Evolutionary conservation across 2,888 invertebrate species (phyloP), one percentile per base, ranked within the genome.

Genomic region (Thera britannica): DNA sequence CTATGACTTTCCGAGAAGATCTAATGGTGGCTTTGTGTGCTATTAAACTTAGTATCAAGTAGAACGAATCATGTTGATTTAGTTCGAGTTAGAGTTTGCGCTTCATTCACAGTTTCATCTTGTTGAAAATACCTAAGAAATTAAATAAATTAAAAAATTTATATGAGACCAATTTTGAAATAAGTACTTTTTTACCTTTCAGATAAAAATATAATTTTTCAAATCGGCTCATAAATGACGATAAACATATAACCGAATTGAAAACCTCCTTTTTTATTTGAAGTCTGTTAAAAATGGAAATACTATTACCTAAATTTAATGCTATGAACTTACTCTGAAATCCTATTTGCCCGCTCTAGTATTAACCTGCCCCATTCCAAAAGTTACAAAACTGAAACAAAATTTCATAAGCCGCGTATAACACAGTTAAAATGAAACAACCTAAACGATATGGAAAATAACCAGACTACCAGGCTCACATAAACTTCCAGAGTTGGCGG

Each of bases 401-500:
- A 63, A 69, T 64, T 68, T 64, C 58, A 61, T 75, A 67, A 75
- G 77, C 66, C 66, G 49, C 55, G 62, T 62, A 64, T 65, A 62
- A 63, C 56, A 51, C 65, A 65, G 69, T 66, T 79, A 82, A 81
- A 83, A 79, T 78, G 78, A 84, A 79, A 83, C 83, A 80, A 76
- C 78, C 78, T 75, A 77, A 79, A 77, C 77, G 75, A 80, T 79
- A 81, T 80, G 82, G 78, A 81, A 83, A 82, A 83, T 76, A 79
- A 77, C 63, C 56, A 66, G 52, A 62, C 82, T 73, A 82, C 81
- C 79, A 82, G 83, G 84, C 82, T 84, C 82, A 82, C 83, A 87
- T 85, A 84, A 87, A 85, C 83, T 84, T 84, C 81, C 81, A 79
- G 78, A 84, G 79, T 82, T 79, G 81, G 84, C 66, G 63, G 72